phyloP scores from a whole-genome alignment of 2,113 vertebrate genomes.

The Entelurus aequoreus region DNA sequence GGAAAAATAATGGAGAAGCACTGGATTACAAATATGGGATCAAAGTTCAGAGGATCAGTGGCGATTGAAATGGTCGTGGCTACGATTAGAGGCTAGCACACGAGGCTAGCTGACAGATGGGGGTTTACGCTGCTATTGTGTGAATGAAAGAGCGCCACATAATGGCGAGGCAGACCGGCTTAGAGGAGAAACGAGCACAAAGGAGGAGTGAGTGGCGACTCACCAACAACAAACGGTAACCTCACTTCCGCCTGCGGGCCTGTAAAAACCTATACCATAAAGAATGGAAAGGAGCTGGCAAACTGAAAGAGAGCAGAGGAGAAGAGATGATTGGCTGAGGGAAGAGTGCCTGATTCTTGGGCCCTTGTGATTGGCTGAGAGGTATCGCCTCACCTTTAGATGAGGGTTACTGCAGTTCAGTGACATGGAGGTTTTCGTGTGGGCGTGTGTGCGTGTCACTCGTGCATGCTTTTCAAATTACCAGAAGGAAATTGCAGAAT shows the following conservation, averaged over 20 bases:
- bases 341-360: constrained; percentile 63
- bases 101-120: neutral
- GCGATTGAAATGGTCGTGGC: constrained; percentile 1
- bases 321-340: constrained; percentile 64
- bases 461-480: constrained; percentile 17
- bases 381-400: constrained; percentile 68
- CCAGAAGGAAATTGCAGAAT: constrained; percentile 11
- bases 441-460: constrained; percentile 8
- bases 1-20: too few species aligned
- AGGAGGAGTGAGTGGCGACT: constrained; percentile 16
- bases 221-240: constrained; percentile 27
- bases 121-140: constrained; percentile 40
- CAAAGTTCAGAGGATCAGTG: neutral
- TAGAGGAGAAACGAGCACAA: constrained; percentile 29
- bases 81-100: constrained; percentile 8
- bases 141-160: constrained; percentile 53
- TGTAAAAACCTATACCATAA: constrained; percentile 50
- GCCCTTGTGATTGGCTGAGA: constrained; percentile 59
- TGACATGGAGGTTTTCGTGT: constrained; percentile 44
- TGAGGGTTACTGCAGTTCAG: constrained; percentile 68
- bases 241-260: constrained; percentile 37
- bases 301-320: constrained; percentile 8
- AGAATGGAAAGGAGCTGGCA: constrained; percentile 35
- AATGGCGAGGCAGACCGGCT: constrained; percentile 39
- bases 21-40: neutral